These are phyloP conservation scores for Calonectris borealis DNA, from an alignment of 2,113 vertebrate species.

Conservation along the genomic window DNA sequence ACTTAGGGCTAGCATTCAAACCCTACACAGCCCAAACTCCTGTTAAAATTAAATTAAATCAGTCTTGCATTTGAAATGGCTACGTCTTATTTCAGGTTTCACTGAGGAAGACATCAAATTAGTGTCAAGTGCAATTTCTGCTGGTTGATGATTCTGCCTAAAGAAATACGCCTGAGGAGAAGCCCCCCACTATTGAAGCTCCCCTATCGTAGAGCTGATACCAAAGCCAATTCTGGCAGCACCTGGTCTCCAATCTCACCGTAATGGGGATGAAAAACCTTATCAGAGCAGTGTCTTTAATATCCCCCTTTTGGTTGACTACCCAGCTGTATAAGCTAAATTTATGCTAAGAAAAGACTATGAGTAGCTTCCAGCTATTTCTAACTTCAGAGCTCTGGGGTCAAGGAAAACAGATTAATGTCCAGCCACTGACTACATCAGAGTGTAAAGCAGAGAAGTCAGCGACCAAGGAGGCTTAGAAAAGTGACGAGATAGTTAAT, in stretches of 20 bases:
- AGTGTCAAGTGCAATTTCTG: neutral
- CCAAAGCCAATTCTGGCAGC: neutral
- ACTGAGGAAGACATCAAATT: neutral
- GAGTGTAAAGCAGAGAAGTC: neutral
- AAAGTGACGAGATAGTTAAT: neutral
- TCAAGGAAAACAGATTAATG: neutral
- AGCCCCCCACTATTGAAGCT: neutral
- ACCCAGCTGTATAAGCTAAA: neutral
- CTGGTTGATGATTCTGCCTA: neutral
- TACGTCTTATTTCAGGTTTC: neutral
- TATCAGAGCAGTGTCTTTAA: neutral
- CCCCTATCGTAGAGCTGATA: neutral
- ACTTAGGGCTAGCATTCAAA: conserved; percentile 16
- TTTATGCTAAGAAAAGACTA: neutral
- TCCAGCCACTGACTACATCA: neutral
- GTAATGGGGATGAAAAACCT: neutral
- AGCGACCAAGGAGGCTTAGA: neutral
- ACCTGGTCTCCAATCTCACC: neutral
- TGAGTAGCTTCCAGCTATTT: neutral
- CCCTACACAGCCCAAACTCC: conserved; percentile 52
- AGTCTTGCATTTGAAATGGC: neutral
- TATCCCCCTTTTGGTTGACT: neutral
- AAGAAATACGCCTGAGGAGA: neutral
- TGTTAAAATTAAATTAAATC: conserved; percentile 45
- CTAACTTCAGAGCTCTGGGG: neutral